Evolutionary conservation across 2,113 vertebrate genomes (phyloP), one percentile per base, ranked within the genome.

Genomic region (Argyrosomus japonicus): DNA sequence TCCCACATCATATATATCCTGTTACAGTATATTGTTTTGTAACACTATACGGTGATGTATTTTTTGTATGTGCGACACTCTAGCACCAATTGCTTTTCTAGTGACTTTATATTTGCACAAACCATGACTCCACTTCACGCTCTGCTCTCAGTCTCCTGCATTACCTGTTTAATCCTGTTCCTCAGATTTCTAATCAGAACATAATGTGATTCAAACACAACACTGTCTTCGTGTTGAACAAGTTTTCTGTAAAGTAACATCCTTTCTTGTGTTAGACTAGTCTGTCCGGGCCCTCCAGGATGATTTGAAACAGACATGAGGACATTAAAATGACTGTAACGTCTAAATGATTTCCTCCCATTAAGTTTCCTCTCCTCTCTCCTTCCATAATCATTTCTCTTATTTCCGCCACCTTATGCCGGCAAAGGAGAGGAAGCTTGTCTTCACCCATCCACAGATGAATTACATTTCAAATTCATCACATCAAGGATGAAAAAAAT

Each of bases 271-370:
- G 61, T 82, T 72, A 63, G 81, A 67, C 53, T 18, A 43, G 67
- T 68, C 36, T 79, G 81, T 78, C 61, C 6, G 21, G 57, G 75
- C 64, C 77, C 86, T 90, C 78, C 77, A 60, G 75, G 86, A 88
- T 93, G 91, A 93, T 94, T 92, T 91, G 87, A 92, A 91, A 89
- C 87, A 88, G 92, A 92, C 91, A 86, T 86, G 85, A 87, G 89
- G 88, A 93, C 93, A 95, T 95, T 93, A 91, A 94, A 95, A 94
- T 94, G 90, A 94, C 88, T 91, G 84, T 89, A 92, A 94, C 85
- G 88, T 93, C 92, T 83, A 93, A 94, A 92, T 92, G 90, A 95
- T 94, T 95, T 95, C 94, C 95, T 94, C 91, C 90, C 91, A 94
- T 95, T 95, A 94, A 86, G 85, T 94, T 92, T 89, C 82, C 86